Percentiles rank a stretch among this genome's conserved stretches.
phyloP scores from a whole-genome alignment of 2,113 vertebrate genomes.

The Crypturellus undulatus region DNA sequence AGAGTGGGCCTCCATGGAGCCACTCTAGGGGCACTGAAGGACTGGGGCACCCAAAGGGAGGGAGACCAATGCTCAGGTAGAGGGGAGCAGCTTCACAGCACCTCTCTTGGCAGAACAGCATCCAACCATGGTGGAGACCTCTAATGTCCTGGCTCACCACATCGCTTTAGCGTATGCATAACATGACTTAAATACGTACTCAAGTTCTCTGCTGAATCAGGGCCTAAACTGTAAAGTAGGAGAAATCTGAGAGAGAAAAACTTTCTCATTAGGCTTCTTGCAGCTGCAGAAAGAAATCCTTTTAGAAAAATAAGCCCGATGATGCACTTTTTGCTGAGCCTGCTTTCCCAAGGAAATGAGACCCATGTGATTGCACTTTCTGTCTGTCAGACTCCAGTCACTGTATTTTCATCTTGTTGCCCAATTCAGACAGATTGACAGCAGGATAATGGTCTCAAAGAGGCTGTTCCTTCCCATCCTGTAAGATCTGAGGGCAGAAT shows the following conservation, averaged over 20 bases:
- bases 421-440: background rate
- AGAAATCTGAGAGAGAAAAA: background rate
- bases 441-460: background rate
- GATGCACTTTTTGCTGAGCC: fast-evolving
- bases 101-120: background rate
- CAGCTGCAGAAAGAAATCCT: background rate
- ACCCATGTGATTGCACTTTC: background rate
- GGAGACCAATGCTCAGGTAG: background rate
- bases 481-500: background rate
- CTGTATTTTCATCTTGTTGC: background rate
- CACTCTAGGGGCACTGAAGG: fast-evolving
- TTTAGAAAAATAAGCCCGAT: background rate
- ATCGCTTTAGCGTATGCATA: background rate
- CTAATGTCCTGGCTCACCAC: background rate
- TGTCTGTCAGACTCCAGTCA: background rate
- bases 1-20: background rate
- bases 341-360: background rate
- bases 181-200: background rate
- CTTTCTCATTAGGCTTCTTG: background rate
- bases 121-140: fast-evolving
- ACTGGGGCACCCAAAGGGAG: background rate
- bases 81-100: background rate
- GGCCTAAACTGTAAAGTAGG: background rate
- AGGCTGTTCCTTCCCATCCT: background rate
- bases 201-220: background rate